Evolutionary conservation across 2,888 invertebrate species (phyloP), one percentile per base, ranked within the genome.

Genomic region (Lissonota sp.): DNA sequence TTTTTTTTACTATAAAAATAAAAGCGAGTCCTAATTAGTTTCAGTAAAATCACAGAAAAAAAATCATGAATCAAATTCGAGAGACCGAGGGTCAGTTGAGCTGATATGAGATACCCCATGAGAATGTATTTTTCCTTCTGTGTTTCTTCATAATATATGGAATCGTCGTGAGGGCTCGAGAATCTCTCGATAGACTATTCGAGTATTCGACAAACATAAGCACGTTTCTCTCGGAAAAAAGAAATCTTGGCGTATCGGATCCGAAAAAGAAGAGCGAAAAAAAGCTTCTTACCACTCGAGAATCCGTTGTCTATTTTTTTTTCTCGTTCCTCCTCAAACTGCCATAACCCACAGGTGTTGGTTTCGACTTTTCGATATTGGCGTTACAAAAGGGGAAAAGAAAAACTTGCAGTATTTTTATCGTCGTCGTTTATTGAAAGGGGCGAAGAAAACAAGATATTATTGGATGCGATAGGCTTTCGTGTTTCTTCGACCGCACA

Each of bases 331-430:
- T 26, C 3, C 26, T 26, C 53, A 16, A 6, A 14, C 53, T 12
- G 6, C 12, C 12, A 53, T 12, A 12, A 53, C 53, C 26, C 53
- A 14, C 53, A 53, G 7, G 53, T 53, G 53, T 53, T 6, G n/a
- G 16, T 12, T 57, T 57, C 51, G 40, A 42, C 42, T 49, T 40
- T 72, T 46, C 55, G 44, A 62, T 70, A 78, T 70, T 66, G 49
- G 26, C 58, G n/a, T 71, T 39, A 53, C 26, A 66, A 26, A 26
- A 62, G 16, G 40, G n/a, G 39, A 44, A 60, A 78, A 78, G 57
- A 44, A 60, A 26, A 78, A 78, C 58, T 78, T 57, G 55, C 8
- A 42, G 26, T 7, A 73, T 67, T 55, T 69, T 74, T 66, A 73
- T 73, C 64, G 46, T n/a, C 53, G 14, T 74, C 63, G 60, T 71